Percentiles rank a stretch among this genome's conserved stretches.
phyloP scores from a whole-genome alignment of 2,113 vertebrate genomes.

The Tupaia tana region DNA sequence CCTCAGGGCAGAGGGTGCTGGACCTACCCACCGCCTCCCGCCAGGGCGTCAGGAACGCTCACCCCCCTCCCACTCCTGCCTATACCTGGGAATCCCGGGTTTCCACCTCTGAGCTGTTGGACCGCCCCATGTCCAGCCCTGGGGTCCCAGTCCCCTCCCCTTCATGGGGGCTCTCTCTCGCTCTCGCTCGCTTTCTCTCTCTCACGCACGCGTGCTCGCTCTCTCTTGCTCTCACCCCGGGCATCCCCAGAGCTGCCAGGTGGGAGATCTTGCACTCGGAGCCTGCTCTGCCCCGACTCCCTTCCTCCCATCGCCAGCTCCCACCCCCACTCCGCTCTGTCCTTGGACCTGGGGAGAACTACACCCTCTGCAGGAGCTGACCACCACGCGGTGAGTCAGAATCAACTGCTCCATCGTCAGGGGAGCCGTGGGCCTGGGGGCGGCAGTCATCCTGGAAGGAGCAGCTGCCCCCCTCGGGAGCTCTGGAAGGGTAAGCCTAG shows the following conservation, averaged over 20 bases:
- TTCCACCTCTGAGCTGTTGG: not conserved
- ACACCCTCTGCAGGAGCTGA: not conserved
- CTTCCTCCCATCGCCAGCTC: rapidly evolving
- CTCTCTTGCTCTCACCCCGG: rapidly evolving
- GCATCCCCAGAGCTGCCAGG: not conserved
- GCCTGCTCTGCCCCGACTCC: not conserved
- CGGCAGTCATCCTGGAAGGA: rapidly evolving
- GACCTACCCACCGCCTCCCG: no score
- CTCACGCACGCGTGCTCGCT: no score
- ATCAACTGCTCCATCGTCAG: not conserved
- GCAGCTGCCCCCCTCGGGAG: rapidly evolving
- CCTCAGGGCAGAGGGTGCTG: not conserved
- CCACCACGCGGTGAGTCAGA: not conserved
- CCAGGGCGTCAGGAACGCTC: not conserved
- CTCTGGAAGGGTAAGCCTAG: not conserved
- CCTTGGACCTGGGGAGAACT: no score
- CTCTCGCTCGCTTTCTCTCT: rapidly evolving
- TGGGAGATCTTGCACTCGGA: not conserved
- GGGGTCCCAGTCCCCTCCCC: rapidly evolving
- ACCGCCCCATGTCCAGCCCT: not conserved
- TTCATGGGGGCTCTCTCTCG: rapidly evolving
- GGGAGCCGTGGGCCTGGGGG: not conserved
- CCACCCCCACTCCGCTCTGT: rapidly evolving
- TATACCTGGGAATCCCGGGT: rapidly evolving
- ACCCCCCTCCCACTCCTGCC: not conserved